Base-by-base conservation (phyloP, 2,113 vertebrate species). In the Hucho hucho region DNA sequence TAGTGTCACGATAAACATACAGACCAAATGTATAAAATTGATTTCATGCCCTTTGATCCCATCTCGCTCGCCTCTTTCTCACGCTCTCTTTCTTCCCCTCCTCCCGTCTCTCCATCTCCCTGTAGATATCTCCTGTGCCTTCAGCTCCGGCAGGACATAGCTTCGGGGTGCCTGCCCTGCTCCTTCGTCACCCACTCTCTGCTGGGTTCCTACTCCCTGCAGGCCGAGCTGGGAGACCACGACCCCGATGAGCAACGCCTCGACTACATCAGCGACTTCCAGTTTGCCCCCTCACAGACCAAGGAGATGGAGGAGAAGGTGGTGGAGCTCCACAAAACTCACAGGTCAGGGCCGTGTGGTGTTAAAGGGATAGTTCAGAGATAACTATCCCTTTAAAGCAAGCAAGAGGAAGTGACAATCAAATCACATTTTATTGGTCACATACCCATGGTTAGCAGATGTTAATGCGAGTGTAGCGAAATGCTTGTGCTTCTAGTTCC, bases 241-340 rank as follows among this genome's bases (percentile, higher is more conserved):
- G 97, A 99, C 83, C 90, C 93, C 1, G 94, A 95, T 63, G 95
- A 96, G 29, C 91, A 86, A 18, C 86, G 87, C 6, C 81, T 89
- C 28, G 93, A 94, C 84, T 95, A 95, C 84, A 91, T 96, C 81
- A 90, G 89, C 58, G 95, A 97, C 86, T 95, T 97, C 87, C 95
- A 93, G 6, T 96, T 98, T 88, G 94, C 96, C 6, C 95, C 97
- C 47, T 94, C 87, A 76, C 97, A 99, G 83, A 97, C 95, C 68
- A 97, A 94, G 87, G 97, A 98, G 90, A 95, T 99, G 94, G 97
- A 99, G 88, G 98, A 99, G 81, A 99, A 98, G 82, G 94, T 99
- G 86, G 88, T 95, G 68, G 97, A 99, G 75, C 91, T 99, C 37
- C 95, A 98, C 87, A 97, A 95, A 90, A 95, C 95, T 74, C 97